A percentile compares a stretch with the other conserved stretches of the same genome.
Evolutionary conservation across 1,140 invertebrate genomes (phyloP).

Genomic region (Drosophila eugracilis): DNA sequence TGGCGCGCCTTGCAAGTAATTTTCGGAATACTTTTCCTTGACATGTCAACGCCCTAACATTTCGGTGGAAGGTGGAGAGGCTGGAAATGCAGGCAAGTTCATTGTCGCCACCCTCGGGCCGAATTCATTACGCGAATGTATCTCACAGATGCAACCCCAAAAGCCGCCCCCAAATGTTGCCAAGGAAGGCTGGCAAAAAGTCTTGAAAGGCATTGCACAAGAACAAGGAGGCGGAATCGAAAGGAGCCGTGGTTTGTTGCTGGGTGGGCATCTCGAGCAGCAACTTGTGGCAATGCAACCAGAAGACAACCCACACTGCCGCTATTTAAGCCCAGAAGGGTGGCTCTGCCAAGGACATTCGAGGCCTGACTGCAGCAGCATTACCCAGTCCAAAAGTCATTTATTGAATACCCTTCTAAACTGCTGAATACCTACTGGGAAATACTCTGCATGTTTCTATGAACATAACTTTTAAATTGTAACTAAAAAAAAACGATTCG

Average conservation of each 20-base stretch:
- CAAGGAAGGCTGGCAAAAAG: constrained; percentile 55
- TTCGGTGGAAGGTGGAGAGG: background rate
- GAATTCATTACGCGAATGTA: constrained; percentile 70
- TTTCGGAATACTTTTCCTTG: constrained; percentile 36
- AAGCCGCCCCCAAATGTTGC: constrained; percentile 54
- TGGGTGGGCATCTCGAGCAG: constrained; percentile 24
- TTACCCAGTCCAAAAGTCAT: background rate
- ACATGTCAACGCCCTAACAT: constrained; percentile 51
- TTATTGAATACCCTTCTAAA: constrained; percentile 17
- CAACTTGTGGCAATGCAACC: constrained; percentile 70
- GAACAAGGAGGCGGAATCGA: constrained; percentile 41
- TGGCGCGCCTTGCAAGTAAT: constrained; percentile 31
- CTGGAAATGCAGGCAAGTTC: constrained; percentile 59
- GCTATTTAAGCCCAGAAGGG: constrained; percentile 21
- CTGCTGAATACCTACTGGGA: background rate
- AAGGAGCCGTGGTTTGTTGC: background rate
- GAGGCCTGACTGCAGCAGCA: constrained; percentile 29
- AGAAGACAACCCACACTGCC: constrained; percentile 71
- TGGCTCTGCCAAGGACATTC: constrained; percentile 60
- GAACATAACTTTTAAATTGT: background rate
- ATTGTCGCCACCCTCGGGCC: constrained; percentile 72
- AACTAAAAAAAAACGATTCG: too few species aligned
- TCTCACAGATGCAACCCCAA: constrained; percentile 74
- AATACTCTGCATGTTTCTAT: background rate
- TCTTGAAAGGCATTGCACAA: constrained; percentile 64